These are phyloP conservation scores for Pseudomyrmex cubaensis DNA, from an alignment of 1,140 invertebrate species.

Conservation along the genomic window DNA sequence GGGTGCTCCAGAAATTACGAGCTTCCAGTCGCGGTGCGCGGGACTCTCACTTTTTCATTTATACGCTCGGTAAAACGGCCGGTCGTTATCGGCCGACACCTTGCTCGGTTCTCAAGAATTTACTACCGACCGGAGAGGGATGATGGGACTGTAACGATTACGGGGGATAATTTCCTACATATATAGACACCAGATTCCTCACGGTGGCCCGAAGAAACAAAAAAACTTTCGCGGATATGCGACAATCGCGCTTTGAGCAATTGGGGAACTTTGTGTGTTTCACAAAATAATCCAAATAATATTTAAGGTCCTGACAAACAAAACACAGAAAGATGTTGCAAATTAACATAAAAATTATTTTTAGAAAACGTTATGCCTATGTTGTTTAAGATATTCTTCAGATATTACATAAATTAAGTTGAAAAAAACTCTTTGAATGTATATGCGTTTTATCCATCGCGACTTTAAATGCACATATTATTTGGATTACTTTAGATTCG, in stretches of 20 bases:
- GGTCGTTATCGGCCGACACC: slow-evolving; percentile 72
- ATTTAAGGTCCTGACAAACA: too few species aligned
- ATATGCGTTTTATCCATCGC: too few species aligned
- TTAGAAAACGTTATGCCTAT: too few species aligned
- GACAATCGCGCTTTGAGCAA: background rate
- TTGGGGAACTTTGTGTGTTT: background rate
- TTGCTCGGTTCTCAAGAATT: slow-evolving; percentile 72
- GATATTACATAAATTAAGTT: too few species aligned
- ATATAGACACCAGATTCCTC: slow-evolving; percentile 40
- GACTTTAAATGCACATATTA: too few species aligned
- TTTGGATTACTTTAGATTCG: too few species aligned
- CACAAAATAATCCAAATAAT: too few species aligned
- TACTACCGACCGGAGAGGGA: slow-evolving; percentile 62
- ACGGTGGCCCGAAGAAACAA: background rate
- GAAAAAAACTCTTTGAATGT: too few species aligned
- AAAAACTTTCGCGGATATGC: background rate
- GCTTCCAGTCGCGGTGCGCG: slow-evolving; percentile 62
- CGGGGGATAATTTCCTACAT: slow-evolving; percentile 68
- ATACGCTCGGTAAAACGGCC: slow-evolving; percentile 71
- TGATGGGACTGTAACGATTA: slow-evolving; percentile 69
- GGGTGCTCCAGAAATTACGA: slow-evolving; percentile 69
- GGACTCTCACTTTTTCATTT: slow-evolving; percentile 74
- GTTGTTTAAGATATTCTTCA: too few species aligned
- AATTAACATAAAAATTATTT: too few species aligned
- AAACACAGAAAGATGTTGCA: too few species aligned